Evolutionary conservation across 2,888 invertebrate species (phyloP).

Genomic region (Chromoteleia sp.): DNA sequence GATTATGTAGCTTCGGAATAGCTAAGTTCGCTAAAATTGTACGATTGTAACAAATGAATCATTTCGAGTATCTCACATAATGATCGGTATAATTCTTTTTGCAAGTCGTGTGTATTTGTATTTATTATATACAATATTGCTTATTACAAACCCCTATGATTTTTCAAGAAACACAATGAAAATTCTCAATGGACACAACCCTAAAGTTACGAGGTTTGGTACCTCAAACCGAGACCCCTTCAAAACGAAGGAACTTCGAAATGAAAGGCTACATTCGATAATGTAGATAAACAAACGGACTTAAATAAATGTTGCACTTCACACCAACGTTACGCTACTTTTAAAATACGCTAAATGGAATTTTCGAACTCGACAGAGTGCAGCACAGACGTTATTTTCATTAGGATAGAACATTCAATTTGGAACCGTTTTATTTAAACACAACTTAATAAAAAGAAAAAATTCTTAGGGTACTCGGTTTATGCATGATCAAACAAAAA

Average conservation of each 20-base stretch:
- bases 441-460: constrained; percentile 2
- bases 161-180: constrained; percentile 23
- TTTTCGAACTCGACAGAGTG: constrained; percentile 24
- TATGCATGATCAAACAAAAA: neutral
- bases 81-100: constrained; percentile 8
- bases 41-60: constrained; percentile 22
- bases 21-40: neutral
- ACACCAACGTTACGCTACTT: constrained; percentile 19
- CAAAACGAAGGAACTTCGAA: neutral
- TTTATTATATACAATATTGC: constrained; percentile 42
- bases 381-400: constrained; percentile 11
- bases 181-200: constrained; percentile 29
- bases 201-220: constrained; percentile 10
- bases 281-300: constrained; percentile 10
- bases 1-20: constrained; percentile 35
- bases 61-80: neutral
- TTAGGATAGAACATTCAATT: constrained; percentile 18
- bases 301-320: constrained; percentile 26
- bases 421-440: neutral
- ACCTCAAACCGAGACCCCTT: neutral
- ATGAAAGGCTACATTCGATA: constrained; percentile 2
- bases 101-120: constrained; percentile 1
- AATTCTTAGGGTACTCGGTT: constrained; percentile 5
- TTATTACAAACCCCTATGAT: constrained; percentile 28
- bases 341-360: constrained; percentile 30